Evolutionary conservation across 2,888 invertebrate species (phyloP).

Genomic region (Papilio elwesi): DNA sequence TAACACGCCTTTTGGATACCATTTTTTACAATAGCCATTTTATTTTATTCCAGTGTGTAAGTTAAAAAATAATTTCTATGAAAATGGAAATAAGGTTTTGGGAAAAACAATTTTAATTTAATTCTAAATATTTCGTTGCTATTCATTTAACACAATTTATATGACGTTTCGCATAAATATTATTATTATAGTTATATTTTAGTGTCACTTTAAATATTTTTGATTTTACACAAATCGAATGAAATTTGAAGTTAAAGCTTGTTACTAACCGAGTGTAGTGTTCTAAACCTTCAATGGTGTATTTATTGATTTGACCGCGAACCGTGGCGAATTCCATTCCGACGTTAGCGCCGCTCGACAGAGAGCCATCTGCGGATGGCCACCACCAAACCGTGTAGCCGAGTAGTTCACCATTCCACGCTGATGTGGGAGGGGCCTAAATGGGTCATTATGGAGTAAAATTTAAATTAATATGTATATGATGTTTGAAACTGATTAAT

Average conservation of each 20-base stretch:
- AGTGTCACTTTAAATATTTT: too few relatives aligned
- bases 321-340: slow-evolving; percentile 87
- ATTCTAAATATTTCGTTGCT: not conserved
- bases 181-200: too few relatives aligned
- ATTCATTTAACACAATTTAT: too few relatives aligned
- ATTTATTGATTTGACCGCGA: slow-evolving; percentile 88
- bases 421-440: slow-evolving; percentile 87
- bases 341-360: slow-evolving; percentile 68
- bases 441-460: too few relatives aligned
- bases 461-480: too few relatives aligned
- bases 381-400: slow-evolving; percentile 91
- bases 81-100: not conserved
- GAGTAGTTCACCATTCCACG: slow-evolving; percentile 90
- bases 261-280: slow-evolving; percentile 88
- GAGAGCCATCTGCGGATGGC: slow-evolving; percentile 73
- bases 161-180: too few relatives aligned
- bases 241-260: not conserved
- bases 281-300: slow-evolving; percentile 87
- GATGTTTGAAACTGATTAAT: too few relatives aligned
- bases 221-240: not conserved
- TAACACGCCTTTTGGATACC: slow-evolving; percentile 11
- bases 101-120: not conserved
- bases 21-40: slow-evolving; percentile 15
- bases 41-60: not conserved
- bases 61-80: slow-evolving; percentile 5